Percentiles rank a stretch among this genome's conserved stretches.
These are phyloP conservation scores for Clanis bilineata DNA, from an alignment of 2,888 invertebrate species.

Conservation along the genomic window DNA sequence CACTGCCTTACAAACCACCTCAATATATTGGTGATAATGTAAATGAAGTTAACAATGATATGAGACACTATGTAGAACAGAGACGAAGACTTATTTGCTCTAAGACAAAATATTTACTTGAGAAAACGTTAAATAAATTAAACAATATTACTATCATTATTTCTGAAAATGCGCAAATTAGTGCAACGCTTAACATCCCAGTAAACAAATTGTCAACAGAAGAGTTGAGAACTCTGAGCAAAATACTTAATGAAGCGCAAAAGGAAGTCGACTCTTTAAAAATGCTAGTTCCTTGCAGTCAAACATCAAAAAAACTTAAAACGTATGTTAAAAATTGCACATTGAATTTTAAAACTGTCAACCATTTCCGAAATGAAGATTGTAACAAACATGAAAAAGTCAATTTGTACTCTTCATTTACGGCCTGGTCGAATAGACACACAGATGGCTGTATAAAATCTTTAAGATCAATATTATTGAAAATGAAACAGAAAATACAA, in stretches of 20 bases:
- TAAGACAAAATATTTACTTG: slow-evolving; percentile 17
- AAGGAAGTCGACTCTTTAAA: not conserved
- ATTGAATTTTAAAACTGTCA: too few relatives aligned
- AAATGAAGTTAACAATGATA: not conserved
- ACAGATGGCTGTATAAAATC: too few relatives aligned
- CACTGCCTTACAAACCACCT: not conserved
- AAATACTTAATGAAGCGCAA: slow-evolving; percentile 10
- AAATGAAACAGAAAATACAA: too few relatives aligned
- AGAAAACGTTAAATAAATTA: slow-evolving; percentile 31
- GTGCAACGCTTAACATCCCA: not conserved
- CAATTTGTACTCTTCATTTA: too few relatives aligned
- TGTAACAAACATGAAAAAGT: too few relatives aligned
- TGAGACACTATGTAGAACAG: not conserved
- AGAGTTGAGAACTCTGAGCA: slow-evolving; percentile 7
- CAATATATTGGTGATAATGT: not conserved
- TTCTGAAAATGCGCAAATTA: slow-evolving; percentile 16
- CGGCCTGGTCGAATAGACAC: too few relatives aligned
- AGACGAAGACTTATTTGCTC: not conserved
- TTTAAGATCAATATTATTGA: too few relatives aligned
- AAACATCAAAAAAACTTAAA: not conserved
- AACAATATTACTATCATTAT: slow-evolving; percentile 32
- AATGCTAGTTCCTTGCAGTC: not conserved
- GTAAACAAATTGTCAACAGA: not conserved
- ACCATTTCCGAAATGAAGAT: too few relatives aligned
- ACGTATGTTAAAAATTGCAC: too few relatives aligned